phyloP scores from a whole-genome alignment of 2,113 vertebrate species.

The Podocnemis expansa region DNA sequence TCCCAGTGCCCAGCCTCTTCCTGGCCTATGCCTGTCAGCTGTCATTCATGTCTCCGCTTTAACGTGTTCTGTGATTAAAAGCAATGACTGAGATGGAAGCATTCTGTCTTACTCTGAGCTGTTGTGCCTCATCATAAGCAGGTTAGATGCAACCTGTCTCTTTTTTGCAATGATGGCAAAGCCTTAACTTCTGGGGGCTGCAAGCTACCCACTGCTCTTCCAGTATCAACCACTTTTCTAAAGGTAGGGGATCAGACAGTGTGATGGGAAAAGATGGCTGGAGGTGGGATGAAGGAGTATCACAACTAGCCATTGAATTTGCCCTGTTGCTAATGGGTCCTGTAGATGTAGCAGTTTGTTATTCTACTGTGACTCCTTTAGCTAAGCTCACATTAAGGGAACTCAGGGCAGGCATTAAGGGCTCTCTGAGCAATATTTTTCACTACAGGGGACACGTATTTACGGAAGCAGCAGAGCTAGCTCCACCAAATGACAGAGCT shows the following conservation, averaged over 20 bases:
- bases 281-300: neutral
- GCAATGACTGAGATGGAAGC: neutral
- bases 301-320: conserved; percentile 34
- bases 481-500: conserved; percentile 11
- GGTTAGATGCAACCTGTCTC: neutral
- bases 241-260: conserved; percentile 21
- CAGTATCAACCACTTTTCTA: neutral
- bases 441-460: neutral
- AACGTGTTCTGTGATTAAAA: neutral
- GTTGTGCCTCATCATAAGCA: neutral
- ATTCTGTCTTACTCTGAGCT: neutral
- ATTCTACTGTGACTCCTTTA: conserved; percentile 12
- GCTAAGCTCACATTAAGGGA: neutral
- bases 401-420: neutral
- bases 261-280: neutral
- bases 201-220: neutral
- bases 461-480: neutral
- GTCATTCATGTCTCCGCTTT: neutral
- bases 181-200: conserved; percentile 22
- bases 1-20: neutral
- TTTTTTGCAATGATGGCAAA: conserved; percentile 15
- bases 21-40: neutral
- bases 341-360: conserved; percentile 19
- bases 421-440: neutral
- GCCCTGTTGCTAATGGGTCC: conserved; percentile 9